Conservation (phyloP, 2,888 invertebrate genomes). For the Leptinotarsa rubiginosa region DNA sequence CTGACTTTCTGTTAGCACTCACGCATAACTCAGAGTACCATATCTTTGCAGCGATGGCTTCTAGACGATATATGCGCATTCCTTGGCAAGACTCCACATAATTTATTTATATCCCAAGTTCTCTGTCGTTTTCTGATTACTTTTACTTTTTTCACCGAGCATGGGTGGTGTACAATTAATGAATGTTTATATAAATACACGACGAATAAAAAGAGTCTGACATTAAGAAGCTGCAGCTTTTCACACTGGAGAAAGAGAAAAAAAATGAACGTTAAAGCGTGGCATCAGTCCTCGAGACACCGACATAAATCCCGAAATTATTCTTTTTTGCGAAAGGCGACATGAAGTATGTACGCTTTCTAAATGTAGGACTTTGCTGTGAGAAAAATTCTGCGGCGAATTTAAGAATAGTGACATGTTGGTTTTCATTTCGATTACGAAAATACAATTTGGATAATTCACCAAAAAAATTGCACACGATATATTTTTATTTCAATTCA, state of each 20-base stretch:
- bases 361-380: background rate
- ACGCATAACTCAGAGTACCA: slow-evolving; percentile 37
- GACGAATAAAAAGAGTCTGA: slow-evolving; percentile 8
- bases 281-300: background rate
- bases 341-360: background rate
- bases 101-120: slow-evolving; percentile 45
- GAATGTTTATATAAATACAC: slow-evolving; percentile 37
- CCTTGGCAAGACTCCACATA: slow-evolving; percentile 45
- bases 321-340: slow-evolving; percentile 6
- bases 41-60: slow-evolving; percentile 39
- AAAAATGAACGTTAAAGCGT: background rate
- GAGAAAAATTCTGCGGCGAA: background rate
- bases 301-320: slow-evolving; percentile 16
- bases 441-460: too few relatives aligned
- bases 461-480: too few relatives aligned
- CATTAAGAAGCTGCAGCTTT: slow-evolving; percentile 22
- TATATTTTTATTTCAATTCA: too few relatives aligned
- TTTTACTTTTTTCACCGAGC: slow-evolving; percentile 29
- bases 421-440: background rate
- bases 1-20: slow-evolving; percentile 20
- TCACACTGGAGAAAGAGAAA: slow-evolving; percentile 20
- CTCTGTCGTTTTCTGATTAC: slow-evolving; percentile 30
- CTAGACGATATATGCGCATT: slow-evolving; percentile 43
- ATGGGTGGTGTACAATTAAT: slow-evolving; percentile 42
- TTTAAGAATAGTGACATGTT: background rate